Evolutionary conservation across 2,888 invertebrate species (phyloP).

Genomic region (Drosophila meridionalis): DNA sequence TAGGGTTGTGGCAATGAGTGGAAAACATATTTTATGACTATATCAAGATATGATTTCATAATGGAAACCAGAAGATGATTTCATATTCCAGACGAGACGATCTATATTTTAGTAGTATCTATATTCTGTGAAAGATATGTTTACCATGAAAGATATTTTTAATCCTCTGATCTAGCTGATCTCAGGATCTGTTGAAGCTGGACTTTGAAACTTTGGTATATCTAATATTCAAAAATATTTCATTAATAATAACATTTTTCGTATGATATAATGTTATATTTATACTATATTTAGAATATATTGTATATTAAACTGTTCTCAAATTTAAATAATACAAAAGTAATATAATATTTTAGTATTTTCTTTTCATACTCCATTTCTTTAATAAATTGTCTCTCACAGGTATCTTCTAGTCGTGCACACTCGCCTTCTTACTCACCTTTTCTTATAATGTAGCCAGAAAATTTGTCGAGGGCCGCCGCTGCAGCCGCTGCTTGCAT

Average conservation of each 20-base stretch:
- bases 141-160: neutral
- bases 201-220: neutral
- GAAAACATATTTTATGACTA: neutral
- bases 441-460: slow-evolving; percentile 27
- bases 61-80: neutral
- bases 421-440: neutral
- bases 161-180: neutral
- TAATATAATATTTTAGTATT: neutral
- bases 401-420: neutral
- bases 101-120: neutral
- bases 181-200: neutral
- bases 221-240: no score
- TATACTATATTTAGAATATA: neutral
- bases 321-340: neutral
- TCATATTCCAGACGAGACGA: neutral
- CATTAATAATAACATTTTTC: no score
- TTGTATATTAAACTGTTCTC: neutral
- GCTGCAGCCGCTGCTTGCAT: slow-evolving; percentile 43
- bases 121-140: no score
- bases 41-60: neutral
- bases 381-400: neutral
- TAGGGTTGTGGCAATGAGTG: neutral
- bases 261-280: neutral
- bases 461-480: slow-evolving; percentile 52
- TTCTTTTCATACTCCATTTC: neutral